Conservation (phyloP, 1,140 invertebrate genomes). For the Formica selysi region DNA sequence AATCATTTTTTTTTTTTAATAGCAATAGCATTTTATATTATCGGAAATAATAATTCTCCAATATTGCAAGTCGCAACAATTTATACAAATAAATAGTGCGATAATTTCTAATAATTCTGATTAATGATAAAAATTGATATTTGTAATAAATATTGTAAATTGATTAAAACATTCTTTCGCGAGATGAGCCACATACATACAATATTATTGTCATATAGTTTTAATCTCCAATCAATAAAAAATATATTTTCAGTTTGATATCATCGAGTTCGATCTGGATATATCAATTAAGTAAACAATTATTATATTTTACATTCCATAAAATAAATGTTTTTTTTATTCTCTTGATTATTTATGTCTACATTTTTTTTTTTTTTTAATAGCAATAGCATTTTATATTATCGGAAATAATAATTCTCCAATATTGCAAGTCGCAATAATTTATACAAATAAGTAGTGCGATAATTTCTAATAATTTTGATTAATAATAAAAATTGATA, state of each 20-base stretch:
- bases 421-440: background rate
- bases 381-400: slow-evolving; percentile 1
- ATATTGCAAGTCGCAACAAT: background rate
- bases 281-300: background rate
- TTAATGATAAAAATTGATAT: background rate
- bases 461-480: slow-evolving; percentile 2
- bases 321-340: background rate
- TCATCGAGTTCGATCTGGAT: no score
- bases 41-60: slow-evolving; percentile 2
- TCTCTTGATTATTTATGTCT: background rate
- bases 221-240: no score
- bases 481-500: background rate
- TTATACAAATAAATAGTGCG: background rate
- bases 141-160: background rate
- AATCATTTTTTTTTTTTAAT: no score
- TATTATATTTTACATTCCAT: slow-evolving; percentile 9
- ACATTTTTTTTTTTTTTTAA: no score
- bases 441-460: background rate
- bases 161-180: background rate
- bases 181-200: background rate
- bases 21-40: slow-evolving; percentile 7
- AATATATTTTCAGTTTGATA: no score
- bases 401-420: slow-evolving; percentile 8
- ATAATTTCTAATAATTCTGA: slow-evolving; percentile 5
- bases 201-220: no score